These are phyloP conservation scores for Odontamblyopus lacepedii DNA, from an alignment of 2,797 vertebrate species.

Conservation along the genomic window DNA sequence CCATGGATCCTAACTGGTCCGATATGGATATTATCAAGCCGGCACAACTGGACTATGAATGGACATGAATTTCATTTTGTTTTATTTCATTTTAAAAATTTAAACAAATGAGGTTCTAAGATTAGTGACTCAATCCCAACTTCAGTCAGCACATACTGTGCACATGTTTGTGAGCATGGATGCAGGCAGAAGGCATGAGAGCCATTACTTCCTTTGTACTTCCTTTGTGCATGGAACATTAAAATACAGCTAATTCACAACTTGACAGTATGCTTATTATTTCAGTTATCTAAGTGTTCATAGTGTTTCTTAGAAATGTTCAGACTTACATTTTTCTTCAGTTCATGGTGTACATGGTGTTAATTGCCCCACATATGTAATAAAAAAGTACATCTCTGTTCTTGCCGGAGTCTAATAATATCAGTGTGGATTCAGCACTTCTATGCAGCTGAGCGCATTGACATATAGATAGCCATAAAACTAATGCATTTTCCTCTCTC, in stretches of 20 bases:
- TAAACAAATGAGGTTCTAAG: too few relatives aligned
- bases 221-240: neutral
- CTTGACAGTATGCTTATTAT: too few relatives aligned
- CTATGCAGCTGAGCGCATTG: constrained; percentile 31
- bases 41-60: too few relatives aligned
- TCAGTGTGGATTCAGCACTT: constrained; percentile 33
- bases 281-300: neutral
- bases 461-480: constrained; percentile 41
- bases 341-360: neutral
- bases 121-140: too few relatives aligned
- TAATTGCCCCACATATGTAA: neutral
- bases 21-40: too few relatives aligned
- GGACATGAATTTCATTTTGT: too few relatives aligned
- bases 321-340: neutral
- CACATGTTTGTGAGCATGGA: too few relatives aligned
- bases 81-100: too few relatives aligned
- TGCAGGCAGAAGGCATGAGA: too few relatives aligned
- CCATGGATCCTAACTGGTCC: too few relatives aligned
- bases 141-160: too few relatives aligned
- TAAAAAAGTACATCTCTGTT: neutral
- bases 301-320: neutral
- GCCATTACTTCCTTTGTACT: too few relatives aligned
- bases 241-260: neutral
- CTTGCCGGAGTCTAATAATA: constrained; percentile 13
- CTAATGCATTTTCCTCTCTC: constrained; percentile 38